A percentile compares a stretch with the other conserved stretches of the same genome.
Conservation (phyloP, 30 jellyfish, hydroid and myxozoan genomes). For the Hydractinia symbiolongicarpus region DNA sequence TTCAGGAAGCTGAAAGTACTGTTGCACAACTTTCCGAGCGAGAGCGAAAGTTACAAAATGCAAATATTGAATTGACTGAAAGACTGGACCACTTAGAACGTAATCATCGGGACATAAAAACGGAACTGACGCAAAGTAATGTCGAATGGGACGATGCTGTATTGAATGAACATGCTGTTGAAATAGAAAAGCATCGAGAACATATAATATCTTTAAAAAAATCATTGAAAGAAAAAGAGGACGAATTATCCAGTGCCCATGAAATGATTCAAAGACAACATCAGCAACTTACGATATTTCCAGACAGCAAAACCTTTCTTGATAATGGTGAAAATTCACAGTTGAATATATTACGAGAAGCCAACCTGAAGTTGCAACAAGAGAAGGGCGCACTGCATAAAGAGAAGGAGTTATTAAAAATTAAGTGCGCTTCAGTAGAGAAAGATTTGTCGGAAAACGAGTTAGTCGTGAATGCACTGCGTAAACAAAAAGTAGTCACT, state of each 20-base stretch:
- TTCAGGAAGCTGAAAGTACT: neutral
- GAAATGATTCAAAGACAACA: neutral
- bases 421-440: neutral
- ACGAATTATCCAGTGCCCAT: neutral
- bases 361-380: constrained; percentile 11
- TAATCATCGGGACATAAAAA: neutral
- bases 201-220: neutral
- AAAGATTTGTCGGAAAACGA: neutral
- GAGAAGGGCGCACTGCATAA: neutral
- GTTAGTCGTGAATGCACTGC: neutral
- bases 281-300: neutral
- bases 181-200: neutral
- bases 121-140: constrained; percentile 7
- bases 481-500: neutral
- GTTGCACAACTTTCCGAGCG: neutral
- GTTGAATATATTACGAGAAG: neutral
- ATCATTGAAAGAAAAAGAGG: constrained; percentile 2
- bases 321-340: neutral
- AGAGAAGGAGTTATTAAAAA: constrained; percentile 1
- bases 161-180: neutral
- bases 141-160: constrained; percentile 19
- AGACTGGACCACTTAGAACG: constrained; percentile 4
- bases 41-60: neutral
- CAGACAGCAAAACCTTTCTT: neutral
- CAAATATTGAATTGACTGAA: constrained; percentile 1